Conservation (phyloP, 2,797 vertebrate species). For the Thalassophryne amazonica region DNA sequence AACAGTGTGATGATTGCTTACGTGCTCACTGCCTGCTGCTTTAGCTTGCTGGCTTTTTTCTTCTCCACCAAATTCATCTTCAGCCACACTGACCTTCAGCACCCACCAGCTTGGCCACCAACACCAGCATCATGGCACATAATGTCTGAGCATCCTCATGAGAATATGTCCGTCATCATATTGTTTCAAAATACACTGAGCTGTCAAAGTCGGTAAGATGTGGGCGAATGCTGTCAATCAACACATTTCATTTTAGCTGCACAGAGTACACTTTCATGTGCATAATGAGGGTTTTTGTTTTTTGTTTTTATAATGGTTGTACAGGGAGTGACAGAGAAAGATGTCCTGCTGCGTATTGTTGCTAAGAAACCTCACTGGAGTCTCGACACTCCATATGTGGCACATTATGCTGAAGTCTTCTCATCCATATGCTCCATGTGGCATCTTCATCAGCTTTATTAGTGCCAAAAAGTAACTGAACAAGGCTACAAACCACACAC, state of each 20-base stretch:
- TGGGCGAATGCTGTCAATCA: neutral
- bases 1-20: conserved; percentile 82
- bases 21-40: conserved; percentile 74
- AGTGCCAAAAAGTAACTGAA: neutral
- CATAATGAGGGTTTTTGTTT: too few species aligned
- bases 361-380: conserved; percentile 56
- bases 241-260: neutral
- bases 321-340: neutral
- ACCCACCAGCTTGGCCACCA: neutral
- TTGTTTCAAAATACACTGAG: neutral
- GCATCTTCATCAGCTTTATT: conserved; percentile 9
- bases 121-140: neutral
- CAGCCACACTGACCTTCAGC: conserved; percentile 78
- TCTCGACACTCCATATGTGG: conserved; percentile 28
- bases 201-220: neutral
- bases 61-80: conserved; percentile 82
- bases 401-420: conserved; percentile 42
- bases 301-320: neutral
- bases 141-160: neutral
- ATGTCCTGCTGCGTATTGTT: conserved; percentile 55
- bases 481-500: neutral
- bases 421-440: conserved; percentile 27
- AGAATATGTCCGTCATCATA: neutral
- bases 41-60: conserved; percentile 83
- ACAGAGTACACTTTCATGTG: neutral